phyloP scores from a whole-genome alignment of 2,888 invertebrate genomes.

The Tetramorium bicarinatum region DNA sequence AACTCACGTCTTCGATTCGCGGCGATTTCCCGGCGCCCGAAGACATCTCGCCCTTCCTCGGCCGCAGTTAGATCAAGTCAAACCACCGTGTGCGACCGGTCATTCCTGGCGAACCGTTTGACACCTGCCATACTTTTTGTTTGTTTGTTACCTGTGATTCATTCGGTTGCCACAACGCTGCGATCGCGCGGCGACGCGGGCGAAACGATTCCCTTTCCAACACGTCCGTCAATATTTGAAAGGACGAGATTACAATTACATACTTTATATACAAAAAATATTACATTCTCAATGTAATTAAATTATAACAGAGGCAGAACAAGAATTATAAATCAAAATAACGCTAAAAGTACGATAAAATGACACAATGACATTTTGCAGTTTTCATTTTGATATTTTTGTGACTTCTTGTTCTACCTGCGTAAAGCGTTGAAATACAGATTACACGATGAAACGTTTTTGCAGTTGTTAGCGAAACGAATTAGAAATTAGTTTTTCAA shows the following conservation, averaged over 20 bases:
- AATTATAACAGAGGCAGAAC: too few relatives aligned
- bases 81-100: conserved; percentile 54
- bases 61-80: conserved; percentile 31
- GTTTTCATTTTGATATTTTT: too few relatives aligned
- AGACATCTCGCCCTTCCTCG: conserved; percentile 69
- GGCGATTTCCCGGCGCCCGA: conserved; percentile 66
- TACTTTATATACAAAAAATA: too few relatives aligned
- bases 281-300: too few relatives aligned
- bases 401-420: too few relatives aligned
- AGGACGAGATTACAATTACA: too few relatives aligned
- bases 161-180: conserved; percentile 58
- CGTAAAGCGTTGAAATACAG: not conserved
- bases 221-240: too few relatives aligned
- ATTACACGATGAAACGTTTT: not conserved
- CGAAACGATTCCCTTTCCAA: not conserved
- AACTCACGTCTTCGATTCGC: conserved; percentile 75
- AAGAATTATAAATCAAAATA: too few relatives aligned
- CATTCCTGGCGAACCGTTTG: conserved; percentile 74
- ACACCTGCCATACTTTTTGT: conserved; percentile 78
- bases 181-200: not conserved
- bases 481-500: conserved; percentile 6
- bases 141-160: conserved; percentile 75
- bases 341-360: too few relatives aligned
- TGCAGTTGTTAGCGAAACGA: not conserved
- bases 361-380: too few relatives aligned